A percentile compares a stretch with the other conserved stretches of the same genome.
phyloP scores from a whole-genome alignment of 1,140 invertebrate genomes.

The Caenorhabditis elegans region DNA sequence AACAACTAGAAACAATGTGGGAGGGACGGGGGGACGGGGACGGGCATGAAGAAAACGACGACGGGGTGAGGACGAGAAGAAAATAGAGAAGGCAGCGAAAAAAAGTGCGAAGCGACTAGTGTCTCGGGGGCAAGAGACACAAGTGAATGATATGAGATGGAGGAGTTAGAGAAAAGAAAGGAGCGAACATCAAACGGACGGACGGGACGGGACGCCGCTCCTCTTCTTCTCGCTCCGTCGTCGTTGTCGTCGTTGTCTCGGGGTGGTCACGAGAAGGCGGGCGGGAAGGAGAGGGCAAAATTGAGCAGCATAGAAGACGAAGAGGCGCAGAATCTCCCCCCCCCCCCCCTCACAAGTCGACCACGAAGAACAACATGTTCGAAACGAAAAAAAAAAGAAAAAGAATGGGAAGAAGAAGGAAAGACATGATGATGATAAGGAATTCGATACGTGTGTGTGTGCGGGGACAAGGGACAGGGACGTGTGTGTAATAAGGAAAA shows the following conservation, averaged over 20 bases:
- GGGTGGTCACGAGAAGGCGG: neutral
- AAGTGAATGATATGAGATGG: neutral
- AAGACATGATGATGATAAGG: neutral
- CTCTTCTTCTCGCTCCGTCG: too few species aligned
- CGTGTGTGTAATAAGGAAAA: neutral
- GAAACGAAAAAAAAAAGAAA: neutral
- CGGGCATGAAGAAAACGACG: neutral
- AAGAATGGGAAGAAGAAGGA: too few species aligned
- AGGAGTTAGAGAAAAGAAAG: neutral
- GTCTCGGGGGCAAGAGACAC: neutral
- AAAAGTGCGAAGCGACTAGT: neutral
- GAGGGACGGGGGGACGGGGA: neutral
- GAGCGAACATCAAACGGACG: neutral
- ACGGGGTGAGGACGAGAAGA: neutral
- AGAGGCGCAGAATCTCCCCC: too few species aligned
- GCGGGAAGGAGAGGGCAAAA: neutral
- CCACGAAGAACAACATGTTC: neutral
- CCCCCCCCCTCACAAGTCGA: too few species aligned
- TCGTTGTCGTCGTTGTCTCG: too few species aligned
- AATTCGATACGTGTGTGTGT: neutral
- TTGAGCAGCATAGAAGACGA: neutral
- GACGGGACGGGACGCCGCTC: neutral
- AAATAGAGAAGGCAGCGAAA: neutral
- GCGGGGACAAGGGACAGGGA: too few species aligned
- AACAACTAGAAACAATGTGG: constrained; percentile 7